Evolutionary conservation across 53 echinoderm and acorn worm genomes (phyloP).

Genomic region (Pentamera pediparva): DNA sequence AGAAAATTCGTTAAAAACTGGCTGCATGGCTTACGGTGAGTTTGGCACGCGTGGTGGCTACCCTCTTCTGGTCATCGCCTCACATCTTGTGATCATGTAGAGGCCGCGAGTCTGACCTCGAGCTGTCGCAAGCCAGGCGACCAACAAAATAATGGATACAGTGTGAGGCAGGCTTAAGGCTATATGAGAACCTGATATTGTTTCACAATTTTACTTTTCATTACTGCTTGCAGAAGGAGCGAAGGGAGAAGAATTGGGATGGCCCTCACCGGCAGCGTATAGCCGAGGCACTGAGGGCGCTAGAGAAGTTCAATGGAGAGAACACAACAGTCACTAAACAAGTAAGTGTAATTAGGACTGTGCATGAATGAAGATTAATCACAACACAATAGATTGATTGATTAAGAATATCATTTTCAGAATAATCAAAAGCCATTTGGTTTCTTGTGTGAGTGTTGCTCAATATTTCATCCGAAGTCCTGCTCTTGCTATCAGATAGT

Average conservation of each 20-base stretch:
- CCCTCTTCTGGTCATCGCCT: no score
- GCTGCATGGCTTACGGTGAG: no score
- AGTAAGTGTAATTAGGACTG: no score
- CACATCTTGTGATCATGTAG: no score
- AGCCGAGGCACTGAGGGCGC: constrained; percentile 67
- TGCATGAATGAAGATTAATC: background rate
- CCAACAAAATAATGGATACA: background rate
- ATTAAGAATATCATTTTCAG: no score
- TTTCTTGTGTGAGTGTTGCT: no score
- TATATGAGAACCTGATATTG: background rate
- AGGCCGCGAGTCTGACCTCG: background rate
- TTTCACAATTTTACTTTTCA: background rate
- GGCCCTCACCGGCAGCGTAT: constrained; percentile 63
- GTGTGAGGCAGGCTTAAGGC: background rate
- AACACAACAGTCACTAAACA: constrained; percentile 63
- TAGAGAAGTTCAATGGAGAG: constrained; percentile 67
- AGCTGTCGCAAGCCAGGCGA: background rate
- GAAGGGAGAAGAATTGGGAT: constrained; percentile 89
- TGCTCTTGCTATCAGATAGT: no score
- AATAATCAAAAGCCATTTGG: no score
- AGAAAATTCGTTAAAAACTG: no score
- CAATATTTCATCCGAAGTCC: no score
- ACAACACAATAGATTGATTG: no score
- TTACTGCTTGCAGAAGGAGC: constrained; percentile 65
- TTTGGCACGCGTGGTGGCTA: no score